Evolutionary conservation across 2,888 invertebrate genomes (phyloP), one percentile per base, ranked within the genome.

Genomic region (Aphidoletes aphidimyza): DNA sequence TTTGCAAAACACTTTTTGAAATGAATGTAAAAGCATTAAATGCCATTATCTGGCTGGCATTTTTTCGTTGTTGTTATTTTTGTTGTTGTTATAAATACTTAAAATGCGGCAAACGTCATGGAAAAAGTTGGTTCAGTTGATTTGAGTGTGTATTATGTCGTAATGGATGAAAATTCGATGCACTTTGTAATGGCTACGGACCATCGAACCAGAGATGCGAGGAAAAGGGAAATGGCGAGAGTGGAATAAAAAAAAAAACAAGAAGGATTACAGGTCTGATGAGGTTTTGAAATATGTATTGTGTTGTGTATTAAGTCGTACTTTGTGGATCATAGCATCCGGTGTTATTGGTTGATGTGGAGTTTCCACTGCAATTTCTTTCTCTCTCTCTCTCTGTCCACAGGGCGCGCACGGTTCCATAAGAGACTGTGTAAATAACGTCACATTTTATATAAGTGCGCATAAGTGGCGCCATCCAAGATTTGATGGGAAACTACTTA

Each of bases 231-330:
- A 39, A 47, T 17, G 6, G 54, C 3, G 22, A 22, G 54, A 54
- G 22, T 22, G 54, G 22, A 14, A 5, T 3, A 14, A 9, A 1
- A 22, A 22, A 54, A 54, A 54, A 54, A 54, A 54, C 54, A 54
- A 54, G 54, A 54, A 54, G 54, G 54, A 54, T 54, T 54, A 54
- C 54, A 54, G 54, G 54, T 54, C 22, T 54, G 54, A 54, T 54
- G 54, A 54, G 54, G 54, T 54, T 54, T 54, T 54, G 54, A 54
- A 54, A 54, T 69, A 34, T 69, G 34, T 69, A 69, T 69, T 69
- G 34, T 69, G 69, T 69, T 69, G 69, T 69, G 69, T 69, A 69
- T 69, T 69, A 81, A 37, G 81, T 37, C 47, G 19, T 36, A 36
- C 17, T 78, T 34, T 78, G 36, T 78, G 78, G 78, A 36, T 6